phyloP scores from a whole-genome alignment of 2,888 invertebrate species.

The Drosophila aldrichi region DNA sequence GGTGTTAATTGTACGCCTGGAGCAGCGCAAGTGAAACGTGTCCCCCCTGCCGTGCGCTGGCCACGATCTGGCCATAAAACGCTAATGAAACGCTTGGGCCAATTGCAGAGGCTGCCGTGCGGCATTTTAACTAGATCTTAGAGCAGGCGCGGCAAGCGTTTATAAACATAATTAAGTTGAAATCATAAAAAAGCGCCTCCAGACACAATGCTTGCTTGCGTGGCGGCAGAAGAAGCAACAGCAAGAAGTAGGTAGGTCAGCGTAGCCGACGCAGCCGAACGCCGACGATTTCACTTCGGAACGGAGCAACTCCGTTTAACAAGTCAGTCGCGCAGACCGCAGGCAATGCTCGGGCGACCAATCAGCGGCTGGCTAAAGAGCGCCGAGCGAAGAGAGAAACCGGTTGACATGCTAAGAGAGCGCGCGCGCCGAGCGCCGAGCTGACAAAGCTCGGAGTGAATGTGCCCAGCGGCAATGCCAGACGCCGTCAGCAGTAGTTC shows the following conservation, averaged over 20 bases:
- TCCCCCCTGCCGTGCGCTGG: constrained; percentile 42
- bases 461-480: constrained; percentile 74
- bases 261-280: constrained; percentile 11
- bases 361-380: constrained; percentile 72
- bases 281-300: constrained; percentile 51
- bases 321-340: constrained; percentile 55
- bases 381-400: constrained; percentile 59
- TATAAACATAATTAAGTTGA: constrained; percentile 79
- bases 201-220: constrained; percentile 68
- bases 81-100: constrained; percentile 57
- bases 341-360: constrained; percentile 62
- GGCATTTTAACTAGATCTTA: constrained; percentile 69
- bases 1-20: constrained; percentile 71
- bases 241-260: constrained; percentile 12
- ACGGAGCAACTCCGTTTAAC: constrained; percentile 71
- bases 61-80: constrained; percentile 62
- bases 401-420: constrained; percentile 68
- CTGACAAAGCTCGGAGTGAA: constrained; percentile 50
- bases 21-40: constrained; percentile 44
- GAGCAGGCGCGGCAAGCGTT: constrained; percentile 54
- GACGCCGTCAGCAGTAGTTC: constrained; percentile 38
- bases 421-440: background rate
- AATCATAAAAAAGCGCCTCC: constrained; percentile 75
- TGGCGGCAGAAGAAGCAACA: constrained; percentile 46
- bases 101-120: constrained; percentile 53